Evolutionary conservation across 2,888 invertebrate genomes (phyloP).

Genomic region (Caenorhabditis wallacei): DNA sequence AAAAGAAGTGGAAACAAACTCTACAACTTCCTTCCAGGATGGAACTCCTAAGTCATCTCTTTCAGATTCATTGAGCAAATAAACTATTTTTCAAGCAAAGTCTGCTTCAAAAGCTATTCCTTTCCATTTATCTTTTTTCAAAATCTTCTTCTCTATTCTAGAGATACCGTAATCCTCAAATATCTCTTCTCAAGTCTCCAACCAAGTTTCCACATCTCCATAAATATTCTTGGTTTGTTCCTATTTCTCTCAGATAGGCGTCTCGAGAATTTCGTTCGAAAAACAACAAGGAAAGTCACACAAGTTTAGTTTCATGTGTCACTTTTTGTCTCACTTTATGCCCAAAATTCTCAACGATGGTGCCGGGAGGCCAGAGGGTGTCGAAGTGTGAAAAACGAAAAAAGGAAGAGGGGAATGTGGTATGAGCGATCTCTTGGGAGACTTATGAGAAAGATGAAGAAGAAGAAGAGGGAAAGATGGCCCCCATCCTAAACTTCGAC

Average conservation of each 20-base stretch:
- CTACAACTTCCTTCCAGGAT: background rate
- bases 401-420: conserved; percentile 35
- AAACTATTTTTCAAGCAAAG: no score
- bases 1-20: background rate
- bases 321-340: conserved; percentile 47
- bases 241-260: background rate
- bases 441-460: conserved; percentile 39
- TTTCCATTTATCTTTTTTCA: no score
- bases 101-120: no score
- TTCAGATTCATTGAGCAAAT: no score
- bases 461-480: conserved; percentile 36
- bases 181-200: background rate
- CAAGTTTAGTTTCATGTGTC: conserved; percentile 44
- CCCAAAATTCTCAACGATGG: conserved; percentile 15
- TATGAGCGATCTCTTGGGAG: conserved; percentile 55
- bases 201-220: background rate
- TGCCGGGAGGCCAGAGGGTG: conserved; percentile 35
- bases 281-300: conserved; percentile 31
- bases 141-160: background rate
- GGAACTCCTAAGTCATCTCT: background rate
- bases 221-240: conserved; percentile 1
- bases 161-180: background rate
- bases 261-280: conserved; percentile 26
- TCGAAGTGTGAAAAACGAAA: conserved; percentile 65
- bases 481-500: conserved; percentile 57